Conservation (phyloP, 2,888 invertebrate genomes). For the Atethmia centrago region DNA sequence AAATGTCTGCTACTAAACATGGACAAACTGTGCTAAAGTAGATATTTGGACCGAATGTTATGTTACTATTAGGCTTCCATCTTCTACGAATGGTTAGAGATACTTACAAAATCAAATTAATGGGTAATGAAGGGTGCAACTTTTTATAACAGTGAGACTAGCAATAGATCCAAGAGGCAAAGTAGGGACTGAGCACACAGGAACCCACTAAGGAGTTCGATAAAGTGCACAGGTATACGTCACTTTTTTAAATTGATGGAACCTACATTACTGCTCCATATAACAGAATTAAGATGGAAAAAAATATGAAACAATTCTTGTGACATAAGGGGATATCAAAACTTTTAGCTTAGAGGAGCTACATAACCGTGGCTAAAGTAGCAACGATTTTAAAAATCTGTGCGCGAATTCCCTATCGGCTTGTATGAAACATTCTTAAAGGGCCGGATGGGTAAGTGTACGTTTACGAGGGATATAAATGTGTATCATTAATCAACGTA, state of each 20-base stretch:
- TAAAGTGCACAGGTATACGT: not conserved
- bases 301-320: too few species aligned
- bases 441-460: slow-evolving; percentile 77
- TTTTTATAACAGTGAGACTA: not conserved
- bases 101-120: not conserved
- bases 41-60: not conserved
- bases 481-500: slow-evolving; percentile 88
- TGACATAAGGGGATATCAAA: too few species aligned
- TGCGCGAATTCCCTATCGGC: slow-evolving; percentile 36
- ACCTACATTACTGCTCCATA: not conserved
- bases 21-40: not conserved
- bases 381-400: slow-evolving; percentile 30
- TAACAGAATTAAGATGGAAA: not conserved
- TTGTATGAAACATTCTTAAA: slow-evolving; percentile 72
- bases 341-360: not conserved
- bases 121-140: not conserved
- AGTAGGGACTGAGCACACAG: not conserved
- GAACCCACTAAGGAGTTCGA: not conserved
- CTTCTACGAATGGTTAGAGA: not conserved
- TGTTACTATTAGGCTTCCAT: not conserved
- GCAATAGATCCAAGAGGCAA: not conserved
- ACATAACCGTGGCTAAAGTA: not conserved
- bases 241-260: not conserved
- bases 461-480: slow-evolving; percentile 86
- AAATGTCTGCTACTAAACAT: slow-evolving; percentile 4